Evolutionary conservation across 35 echinoderm and acorn worm genomes (phyloP), one percentile per base, ranked within the genome.

Genomic region (Anneissia japonica): DNA sequence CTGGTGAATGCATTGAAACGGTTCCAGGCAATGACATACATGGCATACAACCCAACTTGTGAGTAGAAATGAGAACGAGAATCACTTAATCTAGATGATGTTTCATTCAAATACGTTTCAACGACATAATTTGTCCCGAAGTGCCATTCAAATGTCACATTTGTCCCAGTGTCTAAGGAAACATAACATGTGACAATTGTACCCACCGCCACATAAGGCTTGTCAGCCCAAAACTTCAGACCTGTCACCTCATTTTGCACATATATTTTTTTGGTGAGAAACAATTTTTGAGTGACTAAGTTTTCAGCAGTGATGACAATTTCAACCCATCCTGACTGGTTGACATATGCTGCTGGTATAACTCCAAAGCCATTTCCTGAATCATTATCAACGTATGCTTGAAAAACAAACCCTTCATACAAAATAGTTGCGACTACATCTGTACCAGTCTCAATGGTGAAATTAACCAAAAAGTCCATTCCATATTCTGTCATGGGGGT

Each of bases 121-220:
- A 90, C 32, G 9, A 89, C 78, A 32, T 83, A 77, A 46, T 94
- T 94, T 30, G 89, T 87, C n/a, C 92, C 88, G 78, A 90, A 89
- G 46, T 82, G 31, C 92, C 87, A 94, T n/a, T 86, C 84, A 77
- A 94, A 81, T n/a, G 84, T 33, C 1, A 90, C 79, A 45, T 87
- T 86, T 38, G 87, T 94, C 0, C 92, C 92, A 31, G 79, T 81
- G 46, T 78, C 72, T 37, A 94, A 36, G 38, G 88, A 86, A 0
- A 90, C 87, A 46, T 55, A 74, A 45, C 90, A 94, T 0, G 84
- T 87, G 13, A 94, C 84, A 34, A 83, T 39, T 41, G 84, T 46
- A 2, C 92, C 92, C 0, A 94, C 40, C 0, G 92, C 23, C 0
- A 89, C 73, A 83, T 82, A 90, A 17, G 92, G 92, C 4, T 39